A percentile compares a stretch with the other conserved stretches of the same genome.
Conservation (phyloP, 2,888 invertebrate species). For the Drosophila cyrtoloma region DNA sequence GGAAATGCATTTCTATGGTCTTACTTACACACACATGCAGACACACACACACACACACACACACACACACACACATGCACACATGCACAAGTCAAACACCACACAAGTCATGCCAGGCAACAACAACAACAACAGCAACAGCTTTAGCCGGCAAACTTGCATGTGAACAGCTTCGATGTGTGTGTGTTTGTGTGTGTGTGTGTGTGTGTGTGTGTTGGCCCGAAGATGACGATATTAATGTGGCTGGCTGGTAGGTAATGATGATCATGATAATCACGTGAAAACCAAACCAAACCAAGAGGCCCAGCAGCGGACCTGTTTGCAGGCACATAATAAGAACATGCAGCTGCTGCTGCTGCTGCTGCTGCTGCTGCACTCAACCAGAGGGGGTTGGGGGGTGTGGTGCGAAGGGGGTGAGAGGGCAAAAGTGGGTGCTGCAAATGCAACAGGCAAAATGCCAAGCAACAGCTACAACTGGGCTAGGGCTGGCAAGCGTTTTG, state of each 20-base stretch:
- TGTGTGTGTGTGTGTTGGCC: slow-evolving; percentile 61
- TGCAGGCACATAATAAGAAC: slow-evolving; percentile 76
- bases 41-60: slow-evolving; percentile 10
- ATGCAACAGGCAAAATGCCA: slow-evolving; percentile 57
- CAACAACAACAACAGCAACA: slow-evolving; percentile 8
- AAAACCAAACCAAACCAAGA: slow-evolving; percentile 75
- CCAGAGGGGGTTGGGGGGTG: slow-evolving; percentile 3
- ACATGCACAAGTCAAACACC: slow-evolving; percentile 60
- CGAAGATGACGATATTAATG: slow-evolving; percentile 80
- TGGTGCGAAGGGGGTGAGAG: slow-evolving; percentile 9
- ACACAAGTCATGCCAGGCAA: slow-evolving; percentile 62
- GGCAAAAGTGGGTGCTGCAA: slow-evolving; percentile 47
- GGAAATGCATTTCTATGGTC: slow-evolving; percentile 81
- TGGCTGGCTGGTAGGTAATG: slow-evolving; percentile 75
- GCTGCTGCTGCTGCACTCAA: slow-evolving; percentile 32
- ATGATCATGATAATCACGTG: slow-evolving; percentile 80
- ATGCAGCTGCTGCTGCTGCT: slow-evolving; percentile 47
- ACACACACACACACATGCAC: slow-evolving; percentile 3
- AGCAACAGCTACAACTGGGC: slow-evolving; percentile 56
- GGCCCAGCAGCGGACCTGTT: slow-evolving; percentile 65
- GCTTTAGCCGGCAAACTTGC: slow-evolving; percentile 70
- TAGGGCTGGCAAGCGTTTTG: slow-evolving; percentile 29
- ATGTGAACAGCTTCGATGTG: slow-evolving; percentile 56
- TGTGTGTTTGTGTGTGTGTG: slow-evolving; percentile 29
- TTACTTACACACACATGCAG: slow-evolving; percentile 53